Base-by-base conservation (phyloP, 2,888 invertebrate species). In the Ditylenchus weischeri region DNA sequence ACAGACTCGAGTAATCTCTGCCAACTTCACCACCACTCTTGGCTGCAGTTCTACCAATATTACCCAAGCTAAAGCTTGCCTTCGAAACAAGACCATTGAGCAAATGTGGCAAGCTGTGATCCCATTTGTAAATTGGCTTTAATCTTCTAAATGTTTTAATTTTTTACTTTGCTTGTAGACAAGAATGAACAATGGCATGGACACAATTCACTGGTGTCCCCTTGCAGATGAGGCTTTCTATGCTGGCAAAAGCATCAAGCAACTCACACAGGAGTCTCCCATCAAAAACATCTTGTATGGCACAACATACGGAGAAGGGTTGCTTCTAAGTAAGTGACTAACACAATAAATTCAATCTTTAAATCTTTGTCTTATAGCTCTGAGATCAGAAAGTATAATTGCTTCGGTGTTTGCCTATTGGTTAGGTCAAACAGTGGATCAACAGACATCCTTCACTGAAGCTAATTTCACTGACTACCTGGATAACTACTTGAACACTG, bases 191-290 rank as follows among this genome's bases (percentile, higher is more conserved):
- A 43, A 43, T 43, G 43, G 43, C 3, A 43, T 43, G 43, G 43
- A 43, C 43, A 43, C 43, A 43, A 29, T 54, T 54, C 29, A 54
- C n/a, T 54, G 54, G 54, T 21, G 15, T 15, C 54, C 54, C 1
- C 54, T 54, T n/a, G n/a, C n/a, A n/a, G 54, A 54, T 29, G 54
- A 54, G n/a, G 54, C 21, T 29, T 54, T 54, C 13, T 54, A 23
- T 54, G 54, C 4, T n/a, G 54, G 54, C 54, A 54, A 54, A 54
- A 21, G 29, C 54, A 54, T 54, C 54, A 21, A 21, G 23, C 21
- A 23, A 29, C 54, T 54, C n/a, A 54, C 54, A 11, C 54, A 15
- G 10, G 54, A 2, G 54, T 21, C 54, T 23, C 54, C 54, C 11
- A 18, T 23, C 21, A 54, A 54, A 29, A 21, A 21, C 23, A 54